Percentiles rank a stretch among this genome's conserved stretches.
Conservation (phyloP, 2,797 vertebrate genomes). For the Pagetopsis macropterus region DNA sequence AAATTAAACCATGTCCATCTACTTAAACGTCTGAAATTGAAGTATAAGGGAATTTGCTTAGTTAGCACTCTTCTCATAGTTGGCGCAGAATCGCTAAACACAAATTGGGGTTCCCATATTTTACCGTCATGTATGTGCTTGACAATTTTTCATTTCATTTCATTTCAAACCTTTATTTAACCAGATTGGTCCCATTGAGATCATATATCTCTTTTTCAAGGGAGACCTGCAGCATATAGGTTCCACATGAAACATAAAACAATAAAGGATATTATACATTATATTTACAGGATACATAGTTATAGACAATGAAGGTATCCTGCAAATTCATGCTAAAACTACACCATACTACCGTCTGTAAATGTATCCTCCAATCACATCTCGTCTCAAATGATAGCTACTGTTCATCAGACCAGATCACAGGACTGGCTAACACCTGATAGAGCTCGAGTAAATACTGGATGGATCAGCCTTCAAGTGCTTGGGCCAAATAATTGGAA, state of each 20-base stretch:
- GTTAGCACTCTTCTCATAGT: background rate
- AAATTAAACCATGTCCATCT: background rate
- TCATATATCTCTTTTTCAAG: too few relatives aligned
- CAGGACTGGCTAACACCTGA: background rate
- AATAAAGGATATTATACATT: too few relatives aligned
- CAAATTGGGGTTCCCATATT: background rate
- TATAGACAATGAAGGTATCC: background rate
- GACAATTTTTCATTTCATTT: too few relatives aligned
- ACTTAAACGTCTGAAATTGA: background rate
- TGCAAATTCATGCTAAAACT: background rate
- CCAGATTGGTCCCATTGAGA: too few relatives aligned
- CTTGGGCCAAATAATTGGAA: background rate
- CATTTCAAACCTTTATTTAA: too few relatives aligned
- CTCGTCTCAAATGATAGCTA: background rate
- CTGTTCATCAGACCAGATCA: background rate
- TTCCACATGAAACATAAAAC: too few relatives aligned
- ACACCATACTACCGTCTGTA: background rate
- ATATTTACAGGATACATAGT: too few relatives aligned
- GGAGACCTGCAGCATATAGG: too few relatives aligned
- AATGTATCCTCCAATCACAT: background rate
- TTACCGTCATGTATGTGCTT: background rate
- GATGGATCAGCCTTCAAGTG: constrained; percentile 7
- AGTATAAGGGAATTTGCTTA: background rate
- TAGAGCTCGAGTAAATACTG: background rate
- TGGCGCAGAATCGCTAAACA: background rate